Conservation (phyloP, 2,797 vertebrate species). For the Chrosomus eos region DNA sequence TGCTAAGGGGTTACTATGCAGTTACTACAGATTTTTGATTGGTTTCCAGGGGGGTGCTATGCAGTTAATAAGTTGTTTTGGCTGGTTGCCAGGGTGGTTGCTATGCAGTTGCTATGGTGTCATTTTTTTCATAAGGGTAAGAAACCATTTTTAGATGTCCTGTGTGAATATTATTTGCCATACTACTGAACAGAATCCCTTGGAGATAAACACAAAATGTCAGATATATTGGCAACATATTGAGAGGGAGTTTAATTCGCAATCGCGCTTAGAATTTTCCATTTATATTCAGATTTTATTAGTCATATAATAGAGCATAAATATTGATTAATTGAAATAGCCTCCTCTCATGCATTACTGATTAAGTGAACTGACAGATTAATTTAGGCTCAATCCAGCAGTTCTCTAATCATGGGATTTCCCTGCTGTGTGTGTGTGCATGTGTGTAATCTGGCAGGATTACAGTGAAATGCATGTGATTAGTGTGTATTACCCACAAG, state of each 20-base stretch:
- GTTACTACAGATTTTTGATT: background rate
- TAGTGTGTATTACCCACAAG: conserved; percentile 30
- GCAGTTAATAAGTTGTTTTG: conserved; percentile 64
- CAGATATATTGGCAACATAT: background rate
- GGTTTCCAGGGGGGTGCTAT: conserved; percentile 64
- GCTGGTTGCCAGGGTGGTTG: conserved; percentile 68
- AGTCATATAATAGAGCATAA: background rate
- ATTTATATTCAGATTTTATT: conserved; percentile 35
- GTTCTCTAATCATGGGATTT: conserved; percentile 31
- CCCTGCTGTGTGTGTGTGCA: conserved; percentile 17
- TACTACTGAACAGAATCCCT: conserved; percentile 49
- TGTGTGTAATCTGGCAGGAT: conserved; percentile 47
- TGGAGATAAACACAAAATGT: conserved; percentile 17
- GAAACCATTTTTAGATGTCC: conserved; percentile 55
- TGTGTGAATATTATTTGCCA: conserved; percentile 59
- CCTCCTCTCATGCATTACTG: conserved; percentile 6
- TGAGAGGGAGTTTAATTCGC: background rate
- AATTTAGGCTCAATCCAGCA: conserved; percentile 27
- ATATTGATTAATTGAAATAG: conserved; percentile 36
- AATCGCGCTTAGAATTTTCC: background rate
- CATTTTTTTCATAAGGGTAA: background rate
- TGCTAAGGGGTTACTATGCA: background rate
- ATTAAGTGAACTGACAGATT: conserved; percentile 3
- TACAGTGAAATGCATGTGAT: conserved; percentile 46
- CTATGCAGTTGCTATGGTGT: conserved; percentile 70